These are phyloP conservation scores for Pogonognathellus flavescens DNA, from an alignment of 1,140 invertebrate species.

Conservation along the genomic window DNA sequence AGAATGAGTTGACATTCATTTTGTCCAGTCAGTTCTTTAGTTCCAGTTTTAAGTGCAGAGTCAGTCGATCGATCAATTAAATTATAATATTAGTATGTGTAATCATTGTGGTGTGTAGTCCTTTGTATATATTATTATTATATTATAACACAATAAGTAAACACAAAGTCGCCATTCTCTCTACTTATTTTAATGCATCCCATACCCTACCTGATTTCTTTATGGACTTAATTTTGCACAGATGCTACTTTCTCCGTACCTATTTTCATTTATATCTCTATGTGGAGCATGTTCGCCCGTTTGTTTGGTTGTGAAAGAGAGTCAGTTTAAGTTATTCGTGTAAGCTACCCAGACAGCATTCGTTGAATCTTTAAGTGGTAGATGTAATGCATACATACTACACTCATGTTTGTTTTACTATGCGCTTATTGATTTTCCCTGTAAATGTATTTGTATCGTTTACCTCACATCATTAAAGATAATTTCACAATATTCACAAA, in stretches of 20 bases:
- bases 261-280: not conserved
- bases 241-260: slow-evolving; percentile 29
- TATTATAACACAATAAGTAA: not conserved
- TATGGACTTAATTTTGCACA: slow-evolving; percentile 22
- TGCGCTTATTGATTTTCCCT: slow-evolving; percentile 27
- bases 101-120: not conserved
- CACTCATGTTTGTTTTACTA: not conserved
- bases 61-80: slow-evolving; percentile 11
- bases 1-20: not conserved
- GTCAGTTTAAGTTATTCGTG: not conserved
- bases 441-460: slow-evolving; percentile 26
- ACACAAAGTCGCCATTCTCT: not conserved
- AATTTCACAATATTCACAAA: slow-evolving; percentile 11
- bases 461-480: slow-evolving; percentile 28
- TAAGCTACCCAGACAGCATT: no score
- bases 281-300: not conserved
- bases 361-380: no score
- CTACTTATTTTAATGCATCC: slow-evolving; percentile 30
- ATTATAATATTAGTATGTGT: not conserved
- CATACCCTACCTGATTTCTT: not conserved
- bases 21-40: not conserved
- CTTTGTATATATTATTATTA: not conserved
- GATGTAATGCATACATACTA: no score
- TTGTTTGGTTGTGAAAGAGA: slow-evolving; percentile 23
- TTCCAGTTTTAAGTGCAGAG: not conserved